Conservation (phyloP, 2,113 vertebrate species). For the Martes martes region DNA sequence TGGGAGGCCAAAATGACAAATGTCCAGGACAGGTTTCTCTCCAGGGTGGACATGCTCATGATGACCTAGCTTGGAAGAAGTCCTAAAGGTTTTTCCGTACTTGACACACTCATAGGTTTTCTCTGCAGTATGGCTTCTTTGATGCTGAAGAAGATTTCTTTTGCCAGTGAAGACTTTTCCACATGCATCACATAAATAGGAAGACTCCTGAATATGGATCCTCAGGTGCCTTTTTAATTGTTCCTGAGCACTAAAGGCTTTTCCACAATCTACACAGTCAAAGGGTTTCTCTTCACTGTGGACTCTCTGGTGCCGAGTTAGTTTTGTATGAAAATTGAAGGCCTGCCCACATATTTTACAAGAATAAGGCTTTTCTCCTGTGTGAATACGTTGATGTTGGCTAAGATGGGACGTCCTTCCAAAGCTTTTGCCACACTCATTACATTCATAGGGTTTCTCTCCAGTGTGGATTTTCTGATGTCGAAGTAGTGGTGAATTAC, state of each 20-base stretch:
- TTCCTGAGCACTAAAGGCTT: conserved; percentile 1
- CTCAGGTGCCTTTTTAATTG: conserved; percentile 12
- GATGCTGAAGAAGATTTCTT: conserved; percentile 18
- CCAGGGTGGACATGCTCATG: neutral
- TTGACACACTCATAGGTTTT: neutral
- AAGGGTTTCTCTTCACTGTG: conserved; percentile 36
- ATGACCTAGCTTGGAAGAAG: neutral
- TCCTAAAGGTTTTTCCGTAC: neutral
- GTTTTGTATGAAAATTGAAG: conserved; percentile 40
- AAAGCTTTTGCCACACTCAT: conserved; percentile 38
- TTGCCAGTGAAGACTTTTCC: conserved; percentile 3
- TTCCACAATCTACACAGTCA: conserved; percentile 20
- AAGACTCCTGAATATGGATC: conserved; percentile 18
- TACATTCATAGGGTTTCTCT: conserved; percentile 50
- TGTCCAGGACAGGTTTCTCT: conserved; percentile 26
- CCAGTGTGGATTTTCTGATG: conserved; percentile 52
- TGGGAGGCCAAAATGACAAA: conserved; percentile 31
- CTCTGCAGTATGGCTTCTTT: neutral
- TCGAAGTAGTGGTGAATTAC: conserved; percentile 23
- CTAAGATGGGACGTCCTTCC: conserved; percentile 27
- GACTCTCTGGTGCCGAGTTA: conserved; percentile 23
- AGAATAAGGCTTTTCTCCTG: conserved; percentile 43
- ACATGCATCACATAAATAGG: neutral
- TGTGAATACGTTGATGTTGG: conserved; percentile 44
- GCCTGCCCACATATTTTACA: conserved; percentile 35